Base-by-base conservation (phyloP, 2,797 vertebrate species). In the Masticophis lateralis region DNA sequence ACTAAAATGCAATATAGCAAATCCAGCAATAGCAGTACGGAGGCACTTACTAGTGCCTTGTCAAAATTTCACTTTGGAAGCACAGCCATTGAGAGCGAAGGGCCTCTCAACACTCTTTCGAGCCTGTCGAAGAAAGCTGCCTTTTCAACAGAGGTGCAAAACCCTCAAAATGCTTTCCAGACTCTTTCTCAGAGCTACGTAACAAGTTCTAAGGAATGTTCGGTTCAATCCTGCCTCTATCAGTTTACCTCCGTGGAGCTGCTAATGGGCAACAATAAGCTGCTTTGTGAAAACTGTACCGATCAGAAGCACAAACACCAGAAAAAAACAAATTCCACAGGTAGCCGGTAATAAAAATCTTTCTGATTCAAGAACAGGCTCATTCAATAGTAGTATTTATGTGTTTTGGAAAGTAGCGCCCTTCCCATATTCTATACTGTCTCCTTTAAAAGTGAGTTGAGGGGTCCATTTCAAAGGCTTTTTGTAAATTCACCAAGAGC, bases 171-270 rank as follows among this genome's bases (percentile, higher is more conserved):
- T 93, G 99, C 99, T 47, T 99, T 99, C 96, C 99, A 99, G 97
- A 99, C 98, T 0, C 98, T 99, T 95, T 99, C 99, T 90, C 98
- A 99, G 94, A 99, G 98, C 95, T 99, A 99, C 94, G 97, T 97
- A 51, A 99, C 99, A n/a, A 98, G 98, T 97, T 99, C 99, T 60
- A 99, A 99, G 96, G 99, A 99, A 95, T 99, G 99, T 96, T 99
- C 99, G 5, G 97, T 99, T 91, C 99, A 99, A 98, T 99, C 99
- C 95, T 99, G 99, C 97, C 98, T 99, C 92, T 98, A 99, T 97
- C 99, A 99, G 96, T 99, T 99, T 96, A 99, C 99, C 47, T 99
- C 99, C n/a, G 97, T 99, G 93, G 99, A 99, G 88, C 98, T 99
- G 79, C 98, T 99, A 27, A 99, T 99, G 99, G 99, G 99, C 74